Evolutionary conservation across 2,888 invertebrate genomes (phyloP), one percentile per base, ranked within the genome.

Genomic region (Achlya flavicornis): DNA sequence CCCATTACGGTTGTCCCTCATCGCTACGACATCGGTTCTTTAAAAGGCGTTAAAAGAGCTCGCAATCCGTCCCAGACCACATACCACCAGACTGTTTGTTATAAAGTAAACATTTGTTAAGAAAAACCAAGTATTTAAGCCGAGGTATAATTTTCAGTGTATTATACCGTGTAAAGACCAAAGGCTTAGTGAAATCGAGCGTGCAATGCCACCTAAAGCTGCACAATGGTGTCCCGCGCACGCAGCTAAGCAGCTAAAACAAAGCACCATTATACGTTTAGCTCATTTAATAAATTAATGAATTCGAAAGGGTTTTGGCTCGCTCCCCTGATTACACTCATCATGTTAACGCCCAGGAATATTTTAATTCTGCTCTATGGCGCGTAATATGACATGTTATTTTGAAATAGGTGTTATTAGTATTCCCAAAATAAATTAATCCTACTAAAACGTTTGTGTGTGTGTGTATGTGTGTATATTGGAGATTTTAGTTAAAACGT

Each of bases 281-380:
- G 80, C 86, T 90, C 89, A 86, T 90, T 90, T 87, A 80, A 80
- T 83, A 83, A 88, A 90, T 89, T 86, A 90, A 90, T 89, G 80
- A 87, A 84, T 85, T 43, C 80, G 79, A 80, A 83, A 82, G 81
- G 85, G 85, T 80, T 84, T 81, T 79, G 82, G 81, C 41, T 41
- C 80, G 78, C 77, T 77, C 77, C 73, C 69, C 70, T 78, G 78
- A 85, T 84, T 79, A 80, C 61, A 60, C 73, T 79, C 83, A 81
- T 88, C 83, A 82, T 79, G 85, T 83, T 84, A 81, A 85, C 7
- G 41, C 74, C 26, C 66, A 71, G 70, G 63, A 70, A 67, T 71
- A 64, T 73, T 76, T 70, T 72, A 73, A 74, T 70, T 73, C 59
- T 61, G 75, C 74, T 76, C 73, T 77, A 80, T 79, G 61, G 43